phyloP scores from a whole-genome alignment of 2,113 vertebrate species.

The Labeo rohita region DNA sequence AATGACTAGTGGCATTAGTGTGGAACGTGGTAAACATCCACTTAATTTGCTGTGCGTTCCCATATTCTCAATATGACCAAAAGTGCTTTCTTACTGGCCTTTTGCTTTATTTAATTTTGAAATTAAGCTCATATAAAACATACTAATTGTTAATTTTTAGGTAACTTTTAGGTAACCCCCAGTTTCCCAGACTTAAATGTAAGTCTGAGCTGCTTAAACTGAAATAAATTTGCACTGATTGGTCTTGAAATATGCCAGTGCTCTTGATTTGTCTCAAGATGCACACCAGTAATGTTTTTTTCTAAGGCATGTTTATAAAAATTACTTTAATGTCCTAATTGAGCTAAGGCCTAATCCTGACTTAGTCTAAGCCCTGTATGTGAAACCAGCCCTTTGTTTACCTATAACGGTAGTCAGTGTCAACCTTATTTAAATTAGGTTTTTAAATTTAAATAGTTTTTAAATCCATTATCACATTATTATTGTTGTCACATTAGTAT shows the following conservation, averaged over 20 bases:
- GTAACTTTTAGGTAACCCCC: too few species aligned
- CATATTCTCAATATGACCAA: constrained; percentile 37
- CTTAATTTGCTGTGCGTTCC: constrained; percentile 7
- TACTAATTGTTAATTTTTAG: too few species aligned
- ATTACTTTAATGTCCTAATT: too few species aligned
- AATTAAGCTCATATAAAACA: neutral
- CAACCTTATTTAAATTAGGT: neutral
- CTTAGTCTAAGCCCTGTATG: too few species aligned
- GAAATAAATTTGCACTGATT: too few species aligned
- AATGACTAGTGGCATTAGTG: constrained; percentile 10
- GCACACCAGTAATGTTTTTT: too few species aligned
- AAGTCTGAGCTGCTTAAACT: too few species aligned
- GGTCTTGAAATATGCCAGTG: too few species aligned
- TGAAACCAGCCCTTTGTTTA: neutral
- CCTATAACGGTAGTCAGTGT: neutral
- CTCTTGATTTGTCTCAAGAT: too few species aligned
- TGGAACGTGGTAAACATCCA: constrained; percentile 8
- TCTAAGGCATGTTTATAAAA: too few species aligned
- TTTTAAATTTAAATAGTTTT: neutral
- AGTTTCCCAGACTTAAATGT: too few species aligned
- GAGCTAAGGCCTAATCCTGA: too few species aligned
- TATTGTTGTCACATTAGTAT: neutral
- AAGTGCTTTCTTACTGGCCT: neutral
- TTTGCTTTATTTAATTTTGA: neutral
- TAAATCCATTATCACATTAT: neutral